Base-by-base conservation (phyloP, 2,888 invertebrate genomes). In the Dendrolimus pini region DNA sequence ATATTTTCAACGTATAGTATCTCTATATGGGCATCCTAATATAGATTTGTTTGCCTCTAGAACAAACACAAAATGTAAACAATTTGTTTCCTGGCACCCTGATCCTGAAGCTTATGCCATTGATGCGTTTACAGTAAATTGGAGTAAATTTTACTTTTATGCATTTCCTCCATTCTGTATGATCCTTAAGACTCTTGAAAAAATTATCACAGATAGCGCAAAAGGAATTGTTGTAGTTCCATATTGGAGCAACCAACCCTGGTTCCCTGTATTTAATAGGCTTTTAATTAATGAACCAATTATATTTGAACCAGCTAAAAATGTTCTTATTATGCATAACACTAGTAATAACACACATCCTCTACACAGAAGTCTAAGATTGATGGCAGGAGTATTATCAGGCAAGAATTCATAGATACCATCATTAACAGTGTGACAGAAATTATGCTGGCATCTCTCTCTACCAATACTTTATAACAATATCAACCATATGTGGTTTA, bases 51-150 rank as follows among this genome's bases (percentile, higher is more conserved):
- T 69, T 47, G 69, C 68, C 0, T 62, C 57, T 41, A 53, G 67
- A 1, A n/a, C 62, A 1, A 70, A 72, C 56, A 57, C 55, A 7
- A 68, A 70, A 60, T 68, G 68, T 57, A 1, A 9, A 1, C 59
- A 14, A 41, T 71, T 61, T 54, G 54, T 66, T 1, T 64, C 67
- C 0, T 70, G 69, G 69, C 57, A 64, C 9, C 52, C 53, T 0
- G 69, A 71, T 41, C 68, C 70, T 1, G 59, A 63, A 12, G 69
- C 69, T 8, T 57, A 41, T 7, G 54, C 55, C 0, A 56, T 69
- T 14, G 59, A 69, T 55, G 65, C 69, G 3, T 71, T 71, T 53
- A 69, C 70, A 0, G n/a, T 70, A 13, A 30, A 41, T 12, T 71
- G 70, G 70, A 41, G 55, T 1, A 0, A 13, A 8, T 41, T 18